phyloP scores from a whole-genome alignment of 2,797 vertebrate genomes.

The Triplophysa bombifrons region DNA sequence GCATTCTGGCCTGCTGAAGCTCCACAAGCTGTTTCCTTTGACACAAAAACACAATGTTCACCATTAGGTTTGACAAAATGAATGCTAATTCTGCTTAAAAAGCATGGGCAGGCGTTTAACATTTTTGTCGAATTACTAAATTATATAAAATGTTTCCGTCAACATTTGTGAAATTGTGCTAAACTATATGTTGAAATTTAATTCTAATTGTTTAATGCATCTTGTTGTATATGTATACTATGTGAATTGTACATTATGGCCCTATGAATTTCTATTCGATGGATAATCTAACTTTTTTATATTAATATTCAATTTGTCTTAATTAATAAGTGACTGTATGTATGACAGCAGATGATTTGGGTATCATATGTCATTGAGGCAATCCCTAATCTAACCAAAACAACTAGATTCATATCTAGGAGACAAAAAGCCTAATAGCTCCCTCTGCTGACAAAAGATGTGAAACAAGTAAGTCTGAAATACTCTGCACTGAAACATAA shows the following conservation, averaged over 20 bases:
- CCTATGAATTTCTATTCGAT: too few species aligned
- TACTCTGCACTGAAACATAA: not conserved
- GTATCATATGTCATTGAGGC: not conserved
- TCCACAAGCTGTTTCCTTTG: conserved; percentile 84
- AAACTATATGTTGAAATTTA: not conserved
- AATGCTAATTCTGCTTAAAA: not conserved
- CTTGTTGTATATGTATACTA: not conserved
- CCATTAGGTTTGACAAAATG: not conserved
- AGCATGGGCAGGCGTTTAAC: too few species aligned
- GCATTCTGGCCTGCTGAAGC: conserved; percentile 78
- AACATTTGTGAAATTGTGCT: not conserved
- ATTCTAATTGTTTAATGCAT: not conserved
- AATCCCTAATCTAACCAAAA: not conserved
- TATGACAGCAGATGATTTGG: not conserved
- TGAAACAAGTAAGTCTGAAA: not conserved
- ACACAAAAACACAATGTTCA: conserved; percentile 18
- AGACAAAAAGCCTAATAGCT: conserved; percentile 35
- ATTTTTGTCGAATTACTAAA: not conserved
- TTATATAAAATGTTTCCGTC: not conserved
- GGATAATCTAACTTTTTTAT: not conserved
- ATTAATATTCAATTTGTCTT: too few species aligned
- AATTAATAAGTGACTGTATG: not conserved
- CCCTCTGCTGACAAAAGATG: conserved; percentile 60
- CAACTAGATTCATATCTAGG: not conserved
- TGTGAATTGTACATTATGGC: too few species aligned